Evolutionary conservation across 2,113 vertebrate species (phyloP), one percentile per base, ranked within the genome.

Genomic region (Paramisgurnus dabryanus): DNA sequence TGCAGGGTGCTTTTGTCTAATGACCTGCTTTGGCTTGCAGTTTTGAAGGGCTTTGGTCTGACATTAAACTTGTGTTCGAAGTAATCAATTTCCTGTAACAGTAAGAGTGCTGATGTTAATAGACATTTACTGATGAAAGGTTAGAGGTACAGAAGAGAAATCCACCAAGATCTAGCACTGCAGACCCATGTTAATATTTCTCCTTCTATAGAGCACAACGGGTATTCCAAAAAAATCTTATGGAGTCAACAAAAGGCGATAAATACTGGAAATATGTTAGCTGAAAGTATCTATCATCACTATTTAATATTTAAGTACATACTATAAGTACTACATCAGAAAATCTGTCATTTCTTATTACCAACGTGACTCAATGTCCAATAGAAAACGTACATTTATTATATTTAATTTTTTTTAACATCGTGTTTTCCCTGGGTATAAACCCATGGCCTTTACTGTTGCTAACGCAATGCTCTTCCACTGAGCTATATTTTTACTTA

Each of bases 21-120:
- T 93, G 93, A 96, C 95, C 94, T 96, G 94, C 88, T 95, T 89
- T 91, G 92, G 91, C 92, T 92, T 86, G 94, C 91, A 85, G 94
- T 89, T 91, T 91, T 89, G 91, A 95, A 96, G 90, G 95, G 95
- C 89, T 95, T 96, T 87, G 95, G 95, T 86, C 95, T 93, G 93
- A 95, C 89, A 88, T 96, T 96, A 85, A 95, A 95, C 92, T 92
- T 94, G 93, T 96, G 95, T 92, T 96, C 95, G 91, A 96, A 96
- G 94, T 96, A 95, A 91, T 94, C 94, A 86, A 91, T 84, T 64
- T 95, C 94, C 95, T 95, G 93, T 53, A 89, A 86, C 67, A 93
- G 1, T 83, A 89, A 85, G 90, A 90, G 91, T 67, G 61, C 57
- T 57, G 88, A 90, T 67, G 79, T 82, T 78, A 65, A 66, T n/a